Conservation (phyloP, 2,888 invertebrate species). For the Trachelus iudaicus region DNA sequence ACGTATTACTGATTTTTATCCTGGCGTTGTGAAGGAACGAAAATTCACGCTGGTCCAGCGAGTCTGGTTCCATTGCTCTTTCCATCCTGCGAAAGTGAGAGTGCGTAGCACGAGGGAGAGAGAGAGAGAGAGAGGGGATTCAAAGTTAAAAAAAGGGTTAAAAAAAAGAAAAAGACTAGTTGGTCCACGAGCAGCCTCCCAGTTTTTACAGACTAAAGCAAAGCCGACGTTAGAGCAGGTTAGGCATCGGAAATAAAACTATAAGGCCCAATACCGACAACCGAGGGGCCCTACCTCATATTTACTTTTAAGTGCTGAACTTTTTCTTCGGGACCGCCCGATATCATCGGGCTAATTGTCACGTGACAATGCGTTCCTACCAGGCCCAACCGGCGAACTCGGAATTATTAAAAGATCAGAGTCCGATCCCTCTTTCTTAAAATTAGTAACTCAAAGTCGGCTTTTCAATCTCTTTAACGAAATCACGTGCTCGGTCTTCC, state of each 20-base stretch:
- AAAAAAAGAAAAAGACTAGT: conserved; percentile 3
- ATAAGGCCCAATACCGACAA: not conserved
- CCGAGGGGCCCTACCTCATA: not conserved
- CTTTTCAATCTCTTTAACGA: not conserved
- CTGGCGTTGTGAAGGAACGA: conserved; percentile 30
- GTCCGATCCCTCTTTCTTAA: not conserved
- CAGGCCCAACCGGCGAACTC: not conserved
- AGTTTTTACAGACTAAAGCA: not conserved
- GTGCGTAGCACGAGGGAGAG: not conserved
- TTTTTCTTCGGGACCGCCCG: not conserved
- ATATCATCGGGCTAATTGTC: conserved; percentile 4
- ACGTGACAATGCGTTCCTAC: conserved; percentile 8
- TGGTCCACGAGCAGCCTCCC: not conserved
- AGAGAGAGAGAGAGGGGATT: not conserved
- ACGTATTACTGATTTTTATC: conserved; percentile 28
- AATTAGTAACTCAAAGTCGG: not conserved
- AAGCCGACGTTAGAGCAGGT: not conserved
- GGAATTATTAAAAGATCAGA: not conserved
- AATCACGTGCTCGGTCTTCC: not conserved
- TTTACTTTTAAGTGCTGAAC: not conserved
- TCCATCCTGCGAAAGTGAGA: not conserved
- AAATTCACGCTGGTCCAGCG: conserved; percentile 37
- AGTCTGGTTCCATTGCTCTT: not conserved
- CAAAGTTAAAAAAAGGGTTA: conserved; percentile 11
- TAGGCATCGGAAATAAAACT: not conserved